These are phyloP conservation scores for Coboldia fuscipes DNA, from an alignment of 1,140 invertebrate species.

Conservation along the genomic window DNA sequence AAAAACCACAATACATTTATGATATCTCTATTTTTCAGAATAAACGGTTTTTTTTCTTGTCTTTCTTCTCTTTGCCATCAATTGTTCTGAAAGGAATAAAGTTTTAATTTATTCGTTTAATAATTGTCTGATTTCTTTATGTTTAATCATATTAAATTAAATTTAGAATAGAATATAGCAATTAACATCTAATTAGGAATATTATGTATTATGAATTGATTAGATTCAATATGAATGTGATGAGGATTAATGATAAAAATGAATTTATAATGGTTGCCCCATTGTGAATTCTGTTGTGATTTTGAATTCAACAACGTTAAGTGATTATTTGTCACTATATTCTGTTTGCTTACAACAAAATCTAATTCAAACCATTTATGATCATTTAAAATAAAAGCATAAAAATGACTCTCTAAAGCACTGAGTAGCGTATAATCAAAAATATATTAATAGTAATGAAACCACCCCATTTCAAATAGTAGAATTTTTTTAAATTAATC, in stretches of 20 bases:
- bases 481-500: no score
- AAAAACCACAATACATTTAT: no score
- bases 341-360: no score
- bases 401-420: no score
- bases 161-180: not conserved
- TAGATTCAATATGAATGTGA: not conserved
- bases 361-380: no score
- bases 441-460: no score
- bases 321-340: no score
- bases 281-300: not conserved
- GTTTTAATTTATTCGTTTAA: not conserved
- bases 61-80: slow-evolving; percentile 3
- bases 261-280: not conserved
- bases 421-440: no score
- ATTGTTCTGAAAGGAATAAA: slow-evolving; percentile 1
- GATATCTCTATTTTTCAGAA: no score
- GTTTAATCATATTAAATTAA: not conserved
- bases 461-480: no score
- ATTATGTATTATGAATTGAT: not conserved
- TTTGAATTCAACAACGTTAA: no score
- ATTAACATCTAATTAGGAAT: not conserved
- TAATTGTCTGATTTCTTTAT: not conserved
- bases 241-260: not conserved
- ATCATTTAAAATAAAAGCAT: no score
- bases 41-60: slow-evolving; percentile 2